Conservation (phyloP, 2,888 invertebrate genomes). For the Carterocephalus palaemon region DNA sequence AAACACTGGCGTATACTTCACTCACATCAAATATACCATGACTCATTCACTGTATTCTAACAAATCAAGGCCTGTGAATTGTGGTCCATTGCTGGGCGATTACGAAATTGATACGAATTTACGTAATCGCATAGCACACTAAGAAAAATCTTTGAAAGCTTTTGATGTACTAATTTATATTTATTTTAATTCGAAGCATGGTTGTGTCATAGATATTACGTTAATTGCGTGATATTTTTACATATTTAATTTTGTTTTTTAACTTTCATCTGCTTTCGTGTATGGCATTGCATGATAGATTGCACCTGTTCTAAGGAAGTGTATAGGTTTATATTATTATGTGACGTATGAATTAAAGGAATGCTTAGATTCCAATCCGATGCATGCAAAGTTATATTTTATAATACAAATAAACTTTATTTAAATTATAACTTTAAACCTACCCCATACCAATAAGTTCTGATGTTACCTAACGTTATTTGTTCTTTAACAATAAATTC, state of each 20-base stretch:
- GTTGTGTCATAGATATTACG: conserved; percentile 27
- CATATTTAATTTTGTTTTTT: conserved; percentile 15
- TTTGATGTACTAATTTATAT: conserved; percentile 51
- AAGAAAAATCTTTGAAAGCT: conserved; percentile 44
- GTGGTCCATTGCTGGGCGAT: conserved; percentile 64
- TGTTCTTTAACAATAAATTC: conserved; percentile 1
- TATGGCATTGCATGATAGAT: conserved; percentile 61
- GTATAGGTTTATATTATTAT: conserved; percentile 2
- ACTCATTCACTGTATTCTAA: conserved; percentile 70
- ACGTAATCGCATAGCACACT: conserved; percentile 57
- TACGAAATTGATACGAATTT: conserved; percentile 37
- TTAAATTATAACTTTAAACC: neutral
- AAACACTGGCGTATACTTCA: conserved; percentile 75
- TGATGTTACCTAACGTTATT: neutral
- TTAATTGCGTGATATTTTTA: conserved; percentile 19
- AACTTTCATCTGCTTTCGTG: conserved; percentile 51
- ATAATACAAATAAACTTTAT: neutral
- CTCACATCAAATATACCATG: conserved; percentile 69
- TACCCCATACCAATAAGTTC: neutral
- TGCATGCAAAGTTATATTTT: conserved; percentile 9
- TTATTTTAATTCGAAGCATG: conserved; percentile 26
- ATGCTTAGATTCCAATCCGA: conserved; percentile 12
- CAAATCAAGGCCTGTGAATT: conserved; percentile 64
- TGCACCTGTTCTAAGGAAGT: conserved; percentile 34
- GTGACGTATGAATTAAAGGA: conserved; percentile 1